Base-by-base conservation (phyloP, 2,888 invertebrate species). In the Parochlus steinenii region DNA sequence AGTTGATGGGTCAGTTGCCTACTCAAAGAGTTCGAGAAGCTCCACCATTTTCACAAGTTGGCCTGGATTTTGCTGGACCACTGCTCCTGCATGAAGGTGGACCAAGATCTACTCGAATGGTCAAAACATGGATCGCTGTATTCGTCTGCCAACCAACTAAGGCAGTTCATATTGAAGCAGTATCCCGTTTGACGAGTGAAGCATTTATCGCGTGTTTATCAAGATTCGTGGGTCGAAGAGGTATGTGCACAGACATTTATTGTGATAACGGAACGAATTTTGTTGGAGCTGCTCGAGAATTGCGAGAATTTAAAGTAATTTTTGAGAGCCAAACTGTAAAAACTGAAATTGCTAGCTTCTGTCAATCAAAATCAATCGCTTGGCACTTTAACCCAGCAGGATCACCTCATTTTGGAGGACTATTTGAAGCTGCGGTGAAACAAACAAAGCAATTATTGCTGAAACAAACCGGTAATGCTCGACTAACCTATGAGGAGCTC, bases 221-320 rank as follows among this genome's bases (percentile, higher is more conserved):
- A 34, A 23, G 42, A 11, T 44, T 45, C 18, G 33, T 44, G 1
- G 40, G 39, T 6, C 23, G 45, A 6, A 24, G 44, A 26, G 41
- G 42, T 1, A 4, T 41, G 4, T 43, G 40, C 15, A 17, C 29
- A 6, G 19, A 36, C 7, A 25, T 43, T 7, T 42, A 40, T 26
- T 42, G 39, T 15, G 41, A 42, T 14, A 42, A 42, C 26, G 43
- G 40, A 4, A 42, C 42, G 2, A 41, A 41, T 7, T 43, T 44
- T 26, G 37, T 42, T 29, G 40, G 41, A 10, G 40, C 44, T 19
- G 35, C 34, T 2, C 20, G 16, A 7, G 26, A 27, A 6, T 5
- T 34, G 7, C 26, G 22, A 15, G 15, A 25, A n/a, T 25, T 23
- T 16, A 15, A 22, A 22, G 4, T 7, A 18, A 4, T 4, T 7